Base-by-base conservation (phyloP, 2,888 invertebrate species). In the Lepas anatifera region DNA sequence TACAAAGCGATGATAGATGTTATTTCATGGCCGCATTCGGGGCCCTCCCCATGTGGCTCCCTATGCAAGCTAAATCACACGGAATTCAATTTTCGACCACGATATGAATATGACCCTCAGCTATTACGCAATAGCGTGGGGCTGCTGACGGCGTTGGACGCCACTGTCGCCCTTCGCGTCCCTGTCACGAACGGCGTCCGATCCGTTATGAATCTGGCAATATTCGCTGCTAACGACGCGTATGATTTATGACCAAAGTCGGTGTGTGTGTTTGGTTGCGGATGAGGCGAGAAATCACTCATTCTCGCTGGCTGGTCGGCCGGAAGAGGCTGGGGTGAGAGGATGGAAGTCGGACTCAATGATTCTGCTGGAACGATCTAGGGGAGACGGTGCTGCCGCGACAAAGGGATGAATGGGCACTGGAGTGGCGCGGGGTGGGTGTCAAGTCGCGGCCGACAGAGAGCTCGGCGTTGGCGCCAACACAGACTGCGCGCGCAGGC, bases 171-270 rank as follows among this genome's bases (percentile, higher is more conserved):
- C 58, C 58, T 58, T 58, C 32, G 7, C 29, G 32, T 1, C 58
- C 22, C 4, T 16, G 32, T 11, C 32, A 11, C 29, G 29, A 58
- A 10, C 18, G 58, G 32, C 58, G 58, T 18, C 13, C 32, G 58
- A 58, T 32, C 58, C 6, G 29, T 58, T 58, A 58, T 58, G 58
- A 58, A 58, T 58, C 58, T 58, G 58, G 58, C 58, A 58, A 58
- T 58, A 52, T 58, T 58, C 58, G 58, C 16, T 32, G 58, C 58
- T 58, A 58, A 58, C 58, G 58, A 58, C 58, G 58, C 58, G 32
- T 58, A 22, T 58, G 58, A 58, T 58, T 58, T 58, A 58, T 58
- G 58, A 32, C 32, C 58, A 52, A 29, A 52, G 52, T 52, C 29
- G 29, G 10, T 27, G 41, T 10, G 52, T 27, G 52, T 52, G 52